Base-by-base conservation (phyloP, 2,797 vertebrate genomes). In the Rhabdophis nuchalis region DNA sequence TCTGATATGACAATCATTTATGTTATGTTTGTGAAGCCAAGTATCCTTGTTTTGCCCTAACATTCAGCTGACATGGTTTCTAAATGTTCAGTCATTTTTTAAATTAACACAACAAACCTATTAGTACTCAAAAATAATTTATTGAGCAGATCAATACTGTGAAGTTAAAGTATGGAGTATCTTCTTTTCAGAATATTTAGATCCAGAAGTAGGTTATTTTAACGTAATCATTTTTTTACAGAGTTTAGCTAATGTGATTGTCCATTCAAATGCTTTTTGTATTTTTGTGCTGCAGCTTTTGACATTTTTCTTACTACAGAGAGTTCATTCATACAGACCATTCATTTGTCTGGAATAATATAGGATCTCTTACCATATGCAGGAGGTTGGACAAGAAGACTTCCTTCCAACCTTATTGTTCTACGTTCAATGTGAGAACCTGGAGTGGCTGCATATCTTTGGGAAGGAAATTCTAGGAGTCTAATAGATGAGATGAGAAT, bases 1-100 rank as follows among this genome's bases (percentile, higher is more conserved):
- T 82, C 46, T 54, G 46, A 90, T 82, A 46, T 90, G 64, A 46
- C 64, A 92, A 87, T 54, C 92, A 85, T 87, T 86, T 86, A 61
- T 90, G 85, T 90, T 90, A 82, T 87, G 77, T 87, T 36, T 50
- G 41, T 82, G 85, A 90, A 68, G 89, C 16, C n/a, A 87, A 16
- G 60, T 60, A 46, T 61, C 92, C 58, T 36, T 90, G 64, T n/a
- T 68, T 32, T 82, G 25, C 85, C 68, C 61, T 90, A 54, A 61
- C 46, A 13, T 60, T 53, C 92, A 61, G 32, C 77, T 88, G 46
- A 86, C 52, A 25, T 92, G 58, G 10, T 89, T 89, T 86, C 46
- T 57, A 89, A 89, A 86, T 86, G 88, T 56, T 20, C 56, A 64
- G 64, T 92, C 58, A 86, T 89, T 89, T 88, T 86, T 18, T 68